Conservation (phyloP, 2,113 vertebrate genomes). For the Arenaria interpres region DNA sequence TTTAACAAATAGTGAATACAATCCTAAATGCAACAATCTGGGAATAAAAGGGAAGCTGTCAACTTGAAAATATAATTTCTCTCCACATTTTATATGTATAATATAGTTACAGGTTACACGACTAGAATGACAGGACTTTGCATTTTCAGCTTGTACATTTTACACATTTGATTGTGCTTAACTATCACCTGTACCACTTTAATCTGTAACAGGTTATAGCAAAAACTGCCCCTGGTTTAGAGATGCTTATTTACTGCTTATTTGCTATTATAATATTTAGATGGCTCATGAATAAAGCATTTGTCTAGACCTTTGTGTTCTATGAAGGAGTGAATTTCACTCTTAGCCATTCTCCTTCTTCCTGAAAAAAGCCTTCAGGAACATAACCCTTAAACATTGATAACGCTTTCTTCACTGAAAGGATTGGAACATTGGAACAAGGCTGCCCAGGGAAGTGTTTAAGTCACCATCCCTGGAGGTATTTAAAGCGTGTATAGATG, state of each 20-base stretch:
- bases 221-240: background rate
- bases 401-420: background rate
- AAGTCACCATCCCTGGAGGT: background rate
- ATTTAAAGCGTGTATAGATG: background rate
- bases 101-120: background rate
- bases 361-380: background rate
- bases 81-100: background rate
- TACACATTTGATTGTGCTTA: background rate
- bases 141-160: background rate
- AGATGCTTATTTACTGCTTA: background rate
- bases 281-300: background rate
- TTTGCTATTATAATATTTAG: background rate
- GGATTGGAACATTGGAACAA: background rate
- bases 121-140: background rate
- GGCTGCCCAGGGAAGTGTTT: background rate
- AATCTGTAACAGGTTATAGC: background rate
- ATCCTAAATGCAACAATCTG: background rate
- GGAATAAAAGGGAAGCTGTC: background rate
- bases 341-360: background rate
- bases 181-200: background rate
- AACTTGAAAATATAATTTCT: background rate
- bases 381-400: background rate
- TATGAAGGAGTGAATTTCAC: background rate
- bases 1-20: background rate
- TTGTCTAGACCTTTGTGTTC: background rate